phyloP scores from a whole-genome alignment of 30 jellyfish, hydroid and myxozoan genomes.

The Mastigias papua region DNA sequence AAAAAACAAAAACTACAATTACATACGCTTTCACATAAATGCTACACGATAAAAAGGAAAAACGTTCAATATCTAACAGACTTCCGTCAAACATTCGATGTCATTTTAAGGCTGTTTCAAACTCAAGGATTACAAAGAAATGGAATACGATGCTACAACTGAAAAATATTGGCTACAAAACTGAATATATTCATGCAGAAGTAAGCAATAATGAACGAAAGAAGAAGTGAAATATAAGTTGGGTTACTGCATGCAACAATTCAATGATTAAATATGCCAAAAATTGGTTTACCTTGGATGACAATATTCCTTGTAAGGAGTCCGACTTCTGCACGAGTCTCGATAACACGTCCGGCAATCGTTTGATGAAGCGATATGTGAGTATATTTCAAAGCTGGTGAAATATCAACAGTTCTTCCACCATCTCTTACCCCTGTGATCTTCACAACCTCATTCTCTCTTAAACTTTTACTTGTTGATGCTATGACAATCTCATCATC shows the following conservation, averaged over 20 bases:
- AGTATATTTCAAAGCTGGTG: constrained; percentile 76
- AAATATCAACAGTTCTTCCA: constrained; percentile 68
- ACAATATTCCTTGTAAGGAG: constrained; percentile 91
- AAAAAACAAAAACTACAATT: too few species aligned
- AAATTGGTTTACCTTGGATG: constrained; percentile 55
- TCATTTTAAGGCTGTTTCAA: too few species aligned
- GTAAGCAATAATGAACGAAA: background rate
- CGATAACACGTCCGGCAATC: constrained; percentile 78
- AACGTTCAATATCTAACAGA: too few species aligned
- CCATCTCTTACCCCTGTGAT: constrained; percentile 84
- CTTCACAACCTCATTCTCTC: constrained; percentile 92
- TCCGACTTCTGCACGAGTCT: constrained; percentile 96
- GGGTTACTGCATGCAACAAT: background rate
- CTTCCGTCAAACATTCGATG: too few species aligned
- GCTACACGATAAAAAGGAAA: too few species aligned
- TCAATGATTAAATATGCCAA: background rate
- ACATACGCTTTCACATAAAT: too few species aligned
- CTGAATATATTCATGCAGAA: background rate
- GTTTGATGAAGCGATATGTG: constrained; percentile 86
- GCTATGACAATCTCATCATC: constrained; percentile 93
- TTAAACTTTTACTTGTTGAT: constrained; percentile 86
- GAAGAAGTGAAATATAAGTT: background rate
- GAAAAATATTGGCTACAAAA: too few species aligned
- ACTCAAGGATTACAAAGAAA: too few species aligned
- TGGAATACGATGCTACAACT: too few species aligned